Percentiles rank a stretch among this genome's conserved stretches.
phyloP scores from a whole-genome alignment of 2,888 invertebrate species.

The Nomada ferruginata region DNA sequence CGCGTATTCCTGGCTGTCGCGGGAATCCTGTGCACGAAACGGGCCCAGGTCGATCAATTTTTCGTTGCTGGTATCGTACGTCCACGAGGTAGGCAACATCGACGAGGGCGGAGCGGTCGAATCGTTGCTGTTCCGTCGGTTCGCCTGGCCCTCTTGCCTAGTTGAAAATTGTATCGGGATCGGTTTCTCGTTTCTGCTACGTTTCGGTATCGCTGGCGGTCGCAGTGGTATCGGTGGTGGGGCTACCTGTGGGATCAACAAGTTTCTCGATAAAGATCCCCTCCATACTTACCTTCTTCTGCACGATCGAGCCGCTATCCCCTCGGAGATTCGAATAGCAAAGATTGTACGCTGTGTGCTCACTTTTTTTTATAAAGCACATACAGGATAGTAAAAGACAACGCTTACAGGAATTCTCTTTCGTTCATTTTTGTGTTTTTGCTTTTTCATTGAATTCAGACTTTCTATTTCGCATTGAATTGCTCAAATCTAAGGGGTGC shows the following conservation, averaged over 20 bases:
- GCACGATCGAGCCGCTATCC: constrained; percentile 9
- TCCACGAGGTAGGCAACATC: constrained; percentile 41
- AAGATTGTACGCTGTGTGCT: neutral
- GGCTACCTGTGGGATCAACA: constrained; percentile 72
- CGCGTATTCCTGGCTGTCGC: constrained; percentile 38
- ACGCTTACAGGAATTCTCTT: too few relatives aligned
- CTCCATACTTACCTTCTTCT: neutral
- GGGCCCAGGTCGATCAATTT: constrained; percentile 76
- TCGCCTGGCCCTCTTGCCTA: constrained; percentile 53
- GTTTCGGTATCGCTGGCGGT: constrained; percentile 85
- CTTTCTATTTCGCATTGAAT: neutral
- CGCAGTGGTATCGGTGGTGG: constrained; percentile 85
- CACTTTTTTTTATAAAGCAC: neutral
- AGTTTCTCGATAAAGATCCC: constrained; percentile 36
- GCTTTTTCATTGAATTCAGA: neutral
- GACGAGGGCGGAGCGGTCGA: constrained; percentile 81
- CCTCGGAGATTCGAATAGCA: neutral
- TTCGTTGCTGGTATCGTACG: constrained; percentile 8
- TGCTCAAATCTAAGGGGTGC: too few relatives aligned
- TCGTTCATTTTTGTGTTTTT: neutral
- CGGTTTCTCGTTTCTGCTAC: constrained; percentile 81
- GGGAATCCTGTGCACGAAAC: constrained; percentile 27
- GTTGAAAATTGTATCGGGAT: constrained; percentile 67
- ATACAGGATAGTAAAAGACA: too few relatives aligned
- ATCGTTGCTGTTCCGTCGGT: constrained; percentile 73